Conservation (phyloP, 2,888 invertebrate genomes). For the Cephus pygmeus region DNA sequence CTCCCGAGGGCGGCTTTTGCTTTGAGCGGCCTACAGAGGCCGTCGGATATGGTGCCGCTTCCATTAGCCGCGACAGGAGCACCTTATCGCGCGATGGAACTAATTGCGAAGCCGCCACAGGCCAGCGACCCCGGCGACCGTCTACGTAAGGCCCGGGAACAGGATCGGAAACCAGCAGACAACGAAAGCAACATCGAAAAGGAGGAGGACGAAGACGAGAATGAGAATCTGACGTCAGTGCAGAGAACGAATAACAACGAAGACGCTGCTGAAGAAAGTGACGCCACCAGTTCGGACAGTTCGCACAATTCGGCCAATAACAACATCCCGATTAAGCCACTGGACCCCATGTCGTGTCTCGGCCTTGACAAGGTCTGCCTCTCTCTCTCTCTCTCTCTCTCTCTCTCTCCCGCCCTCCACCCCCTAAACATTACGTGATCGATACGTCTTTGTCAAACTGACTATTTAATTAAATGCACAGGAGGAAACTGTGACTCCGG, state of each 20-base stretch:
- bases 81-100: slow-evolving; percentile 56
- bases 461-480: slow-evolving; percentile 19
- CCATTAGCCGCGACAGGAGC: slow-evolving; percentile 43
- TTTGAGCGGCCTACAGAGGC: slow-evolving; percentile 53
- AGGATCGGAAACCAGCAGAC: slow-evolving; percentile 39
- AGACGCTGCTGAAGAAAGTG: slow-evolving; percentile 55
- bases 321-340: slow-evolving; percentile 48
- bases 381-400: neutral
- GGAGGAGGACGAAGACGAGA: slow-evolving; percentile 41
- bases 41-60: slow-evolving; percentile 47
- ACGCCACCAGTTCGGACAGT: slow-evolving; percentile 52
- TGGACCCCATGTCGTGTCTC: slow-evolving; percentile 55
- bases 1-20: slow-evolving; percentile 57
- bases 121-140: neutral
- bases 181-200: slow-evolving; percentile 57
- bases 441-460: too few species aligned
- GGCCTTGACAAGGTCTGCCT: slow-evolving; percentile 53
- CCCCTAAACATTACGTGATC: neutral
- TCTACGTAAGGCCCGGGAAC: slow-evolving; percentile 9
- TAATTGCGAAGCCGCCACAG: slow-evolving; percentile 42
- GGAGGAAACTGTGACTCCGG: slow-evolving; percentile 57
- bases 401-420: neutral
- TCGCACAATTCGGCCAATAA: slow-evolving; percentile 56
- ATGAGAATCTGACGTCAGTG: slow-evolving; percentile 48
- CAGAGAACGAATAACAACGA: slow-evolving; percentile 53